phyloP scores from a whole-genome alignment of 2,888 invertebrate genomes.

The Hymenopus coronatus region DNA sequence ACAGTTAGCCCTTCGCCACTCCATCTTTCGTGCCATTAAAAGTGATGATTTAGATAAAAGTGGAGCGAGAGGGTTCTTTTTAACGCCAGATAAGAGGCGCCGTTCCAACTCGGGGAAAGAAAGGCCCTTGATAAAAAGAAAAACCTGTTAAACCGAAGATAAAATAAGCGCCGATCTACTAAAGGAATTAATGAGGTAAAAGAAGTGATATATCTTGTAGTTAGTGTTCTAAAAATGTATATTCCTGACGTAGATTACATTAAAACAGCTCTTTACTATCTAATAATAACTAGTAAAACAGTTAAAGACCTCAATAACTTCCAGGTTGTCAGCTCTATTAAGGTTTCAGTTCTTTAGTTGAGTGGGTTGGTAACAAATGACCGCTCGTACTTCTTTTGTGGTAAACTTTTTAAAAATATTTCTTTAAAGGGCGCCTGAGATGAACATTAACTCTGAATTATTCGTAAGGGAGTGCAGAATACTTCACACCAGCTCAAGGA shows the following conservation, averaged over 20 bases:
- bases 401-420: neutral
- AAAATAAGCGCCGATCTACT: neutral
- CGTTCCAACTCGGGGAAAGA: neutral
- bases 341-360: neutral
- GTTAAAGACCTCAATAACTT: neutral
- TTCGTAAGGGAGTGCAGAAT: neutral
- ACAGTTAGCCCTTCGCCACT: neutral
- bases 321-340: neutral
- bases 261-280: neutral
- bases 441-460: neutral
- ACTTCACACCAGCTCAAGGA: neutral
- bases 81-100: neutral
- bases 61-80: neutral
- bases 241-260: neutral
- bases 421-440: neutral
- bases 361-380: neutral
- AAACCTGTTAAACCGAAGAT: neutral
- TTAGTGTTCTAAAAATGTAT: neutral
- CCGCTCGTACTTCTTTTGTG: neutral
- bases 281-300: neutral
- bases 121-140: neutral
- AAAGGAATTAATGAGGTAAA: neutral
- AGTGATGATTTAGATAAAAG: constrained; percentile 12
- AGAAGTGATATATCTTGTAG: neutral
- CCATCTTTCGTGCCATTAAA: neutral